A percentile compares a stretch with the other conserved stretches of the same genome.
These are phyloP conservation scores for Myotis daubentonii DNA, from an alignment of 2,797 vertebrate species.

Conservation along the genomic window DNA sequence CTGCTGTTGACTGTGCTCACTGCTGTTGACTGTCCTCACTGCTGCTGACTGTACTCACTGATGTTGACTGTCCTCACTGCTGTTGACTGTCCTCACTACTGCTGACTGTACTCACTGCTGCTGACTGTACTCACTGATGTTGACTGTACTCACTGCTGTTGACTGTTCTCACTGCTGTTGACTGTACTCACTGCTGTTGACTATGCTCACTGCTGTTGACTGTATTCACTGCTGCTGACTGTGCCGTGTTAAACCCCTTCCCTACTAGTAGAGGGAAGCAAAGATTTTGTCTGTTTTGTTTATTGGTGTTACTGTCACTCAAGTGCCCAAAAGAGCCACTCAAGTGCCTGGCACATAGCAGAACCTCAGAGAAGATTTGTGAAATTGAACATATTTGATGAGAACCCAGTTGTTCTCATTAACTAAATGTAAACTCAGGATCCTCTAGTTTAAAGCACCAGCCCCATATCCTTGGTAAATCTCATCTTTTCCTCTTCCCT, in stretches of 20 bases:
- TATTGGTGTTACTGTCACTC: neutral
- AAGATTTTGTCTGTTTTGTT: neutral
- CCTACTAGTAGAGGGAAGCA: neutral
- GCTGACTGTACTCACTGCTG: no score
- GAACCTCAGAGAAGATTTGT: conserved; percentile 1
- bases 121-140: neutral
- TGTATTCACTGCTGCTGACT: no score
- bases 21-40: no score
- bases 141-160: neutral
- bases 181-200: no score
- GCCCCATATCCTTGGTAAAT: neutral
- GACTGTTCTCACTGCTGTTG: no score
- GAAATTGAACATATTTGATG: neutral
- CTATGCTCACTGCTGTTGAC: neutral
- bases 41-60: neutral
- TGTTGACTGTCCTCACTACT: no score
- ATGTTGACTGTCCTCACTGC: neutral
- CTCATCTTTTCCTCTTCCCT: neutral
- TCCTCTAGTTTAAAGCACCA: neutral
- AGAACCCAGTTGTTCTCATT: neutral
- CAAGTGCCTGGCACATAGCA: neutral
- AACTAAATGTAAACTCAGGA: neutral
- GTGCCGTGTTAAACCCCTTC: neutral
- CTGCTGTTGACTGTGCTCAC: no score
- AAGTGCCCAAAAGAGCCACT: neutral